These are phyloP conservation scores for Myotis yumanensis DNA, from an alignment of 2,113 vertebrate species.

Conservation along the genomic window DNA sequence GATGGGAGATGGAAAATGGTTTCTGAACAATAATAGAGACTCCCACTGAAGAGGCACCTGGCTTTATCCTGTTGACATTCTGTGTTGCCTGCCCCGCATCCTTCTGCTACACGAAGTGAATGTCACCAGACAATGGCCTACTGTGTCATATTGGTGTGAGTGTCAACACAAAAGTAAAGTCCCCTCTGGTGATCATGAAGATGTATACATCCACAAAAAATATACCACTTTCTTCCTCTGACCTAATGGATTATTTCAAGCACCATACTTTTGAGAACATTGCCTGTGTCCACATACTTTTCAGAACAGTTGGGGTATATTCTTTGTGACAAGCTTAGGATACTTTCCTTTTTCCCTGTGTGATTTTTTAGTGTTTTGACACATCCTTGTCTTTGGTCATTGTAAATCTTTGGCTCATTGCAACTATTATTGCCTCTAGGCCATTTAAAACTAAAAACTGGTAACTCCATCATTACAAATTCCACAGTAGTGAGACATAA, in stretches of 20 bases:
- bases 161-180: neutral
- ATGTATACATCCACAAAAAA: neutral
- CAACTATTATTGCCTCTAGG: neutral
- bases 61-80: neutral
- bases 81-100: neutral
- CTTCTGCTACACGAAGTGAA: neutral
- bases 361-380: neutral
- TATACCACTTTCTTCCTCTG: neutral
- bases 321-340: neutral
- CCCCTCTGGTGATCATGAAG: neutral
- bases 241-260: neutral
- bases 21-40: neutral
- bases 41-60: neutral
- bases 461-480: neutral
- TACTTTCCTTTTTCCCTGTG: neutral
- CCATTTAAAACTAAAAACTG: conserved; percentile 26
- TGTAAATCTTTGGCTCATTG: neutral
- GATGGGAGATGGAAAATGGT: neutral
- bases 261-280: neutral
- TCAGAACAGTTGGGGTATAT: neutral
- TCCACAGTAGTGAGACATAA: neutral
- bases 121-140: neutral
- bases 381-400: neutral
- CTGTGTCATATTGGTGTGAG: neutral
- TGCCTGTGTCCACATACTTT: neutral